Conservation (phyloP, 2,113 vertebrate genomes). For the Copsychus sechellarum region DNA sequence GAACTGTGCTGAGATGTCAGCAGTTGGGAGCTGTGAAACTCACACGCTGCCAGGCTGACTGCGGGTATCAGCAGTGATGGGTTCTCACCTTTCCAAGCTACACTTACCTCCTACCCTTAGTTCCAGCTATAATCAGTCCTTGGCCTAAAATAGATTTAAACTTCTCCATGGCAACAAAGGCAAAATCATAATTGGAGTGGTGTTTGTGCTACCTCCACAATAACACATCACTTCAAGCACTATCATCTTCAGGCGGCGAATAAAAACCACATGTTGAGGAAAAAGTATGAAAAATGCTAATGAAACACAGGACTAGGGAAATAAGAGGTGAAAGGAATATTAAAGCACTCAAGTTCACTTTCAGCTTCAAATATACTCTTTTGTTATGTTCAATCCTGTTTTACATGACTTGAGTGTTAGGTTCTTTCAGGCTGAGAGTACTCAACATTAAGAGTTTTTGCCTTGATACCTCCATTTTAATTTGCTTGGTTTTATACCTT, state of each 20-base stretch:
- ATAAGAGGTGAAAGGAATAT: constrained; percentile 21
- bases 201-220: constrained; percentile 34
- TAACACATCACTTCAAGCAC: constrained; percentile 32
- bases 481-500: constrained; percentile 13
- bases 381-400: not conserved
- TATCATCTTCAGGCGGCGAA: constrained; percentile 17
- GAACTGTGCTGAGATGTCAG: not conserved
- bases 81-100: constrained; percentile 1
- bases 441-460: not conserved
- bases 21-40: not conserved
- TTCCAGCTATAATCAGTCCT: constrained; percentile 5
- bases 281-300: constrained; percentile 45
- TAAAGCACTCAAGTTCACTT: constrained; percentile 13
- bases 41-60: not conserved
- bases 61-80: not conserved
- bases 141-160: constrained; percentile 37
- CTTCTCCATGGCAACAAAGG: constrained; percentile 56
- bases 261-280: constrained; percentile 40
- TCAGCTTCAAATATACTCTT: not conserved
- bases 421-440: not conserved
- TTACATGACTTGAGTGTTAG: not conserved
- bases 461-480: not conserved
- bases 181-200: constrained; percentile 33
- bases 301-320: constrained; percentile 16
- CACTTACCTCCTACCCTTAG: not conserved